Evolutionary conservation across 2,888 invertebrate genomes (phyloP).

Genomic region (Dynastes maya): DNA sequence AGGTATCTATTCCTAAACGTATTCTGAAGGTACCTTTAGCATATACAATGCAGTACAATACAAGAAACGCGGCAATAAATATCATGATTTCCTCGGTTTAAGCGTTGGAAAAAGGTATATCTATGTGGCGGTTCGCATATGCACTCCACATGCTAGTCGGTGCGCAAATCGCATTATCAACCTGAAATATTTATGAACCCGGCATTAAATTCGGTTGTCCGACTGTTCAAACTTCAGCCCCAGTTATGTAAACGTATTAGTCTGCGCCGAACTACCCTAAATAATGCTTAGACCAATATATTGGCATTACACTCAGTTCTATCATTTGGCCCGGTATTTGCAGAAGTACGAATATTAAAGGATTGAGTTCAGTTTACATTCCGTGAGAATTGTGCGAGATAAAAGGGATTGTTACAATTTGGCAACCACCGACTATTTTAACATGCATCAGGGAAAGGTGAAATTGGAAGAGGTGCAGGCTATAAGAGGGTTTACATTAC

Average conservation of each 20-base stretch:
- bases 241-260: constrained; percentile 44
- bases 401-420: constrained; percentile 33
- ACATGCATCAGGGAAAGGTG: not conserved
- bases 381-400: not conserved
- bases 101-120: constrained; percentile 6
- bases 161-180: constrained; percentile 38
- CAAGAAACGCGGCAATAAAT: constrained; percentile 8
- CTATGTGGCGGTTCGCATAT: constrained; percentile 1
- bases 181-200: constrained; percentile 40
- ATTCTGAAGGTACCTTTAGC: no score
- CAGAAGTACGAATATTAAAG: constrained; percentile 36
- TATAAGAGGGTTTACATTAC: no score
- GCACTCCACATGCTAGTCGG: constrained; percentile 21
- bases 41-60: not conserved
- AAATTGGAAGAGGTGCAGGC: no score
- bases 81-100: constrained; percentile 8
- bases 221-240: constrained; percentile 45
- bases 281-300: constrained; percentile 46
- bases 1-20: no score
- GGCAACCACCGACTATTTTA: constrained; percentile 11
- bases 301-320: constrained; percentile 44
- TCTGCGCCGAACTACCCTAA: constrained; percentile 40
- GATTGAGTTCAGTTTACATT: constrained; percentile 25
- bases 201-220: constrained; percentile 38
- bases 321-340: constrained; percentile 43